A percentile compares a stretch with the other conserved stretches of the same genome.
phyloP scores from a whole-genome alignment of 2,113 vertebrate genomes.

The Myocastor coypus region DNA sequence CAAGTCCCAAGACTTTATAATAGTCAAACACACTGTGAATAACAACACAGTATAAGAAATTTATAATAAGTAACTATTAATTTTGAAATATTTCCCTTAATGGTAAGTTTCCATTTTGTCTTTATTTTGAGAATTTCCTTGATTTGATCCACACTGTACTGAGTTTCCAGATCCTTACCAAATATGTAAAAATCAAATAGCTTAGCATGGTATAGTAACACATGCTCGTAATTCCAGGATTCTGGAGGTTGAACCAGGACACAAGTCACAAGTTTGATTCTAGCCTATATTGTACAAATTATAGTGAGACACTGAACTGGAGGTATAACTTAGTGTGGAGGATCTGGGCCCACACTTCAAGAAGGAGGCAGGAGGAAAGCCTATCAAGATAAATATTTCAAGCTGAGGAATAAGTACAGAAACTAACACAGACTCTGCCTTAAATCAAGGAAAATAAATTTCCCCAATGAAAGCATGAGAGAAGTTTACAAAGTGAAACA shows the following conservation, averaged over 20 bases:
- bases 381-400: constrained; percentile 47
- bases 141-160: constrained; percentile 24
- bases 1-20: constrained; percentile 12
- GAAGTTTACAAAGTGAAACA: constrained; percentile 24
- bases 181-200: background rate
- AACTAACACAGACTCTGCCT: background rate
- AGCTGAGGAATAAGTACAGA: constrained; percentile 20
- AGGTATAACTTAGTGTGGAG: background rate
- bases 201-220: background rate
- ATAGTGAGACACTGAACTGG: background rate
- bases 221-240: background rate
- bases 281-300: background rate
- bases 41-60: background rate
- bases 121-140: constrained; percentile 46
- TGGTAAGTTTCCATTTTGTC: constrained; percentile 31
- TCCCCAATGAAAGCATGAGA: background rate
- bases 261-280: background rate
- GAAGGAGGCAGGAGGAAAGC: background rate
- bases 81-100: constrained; percentile 43
- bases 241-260: background rate
- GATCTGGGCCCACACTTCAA: background rate
- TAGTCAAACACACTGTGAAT: background rate
- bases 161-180: constrained; percentile 15
- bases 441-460: constrained; percentile 36
- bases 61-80: constrained; percentile 7